Evolutionary conservation across 2,888 invertebrate species (phyloP), one percentile per base, ranked within the genome.

Genomic region (Plagodis dolabraria): DNA sequence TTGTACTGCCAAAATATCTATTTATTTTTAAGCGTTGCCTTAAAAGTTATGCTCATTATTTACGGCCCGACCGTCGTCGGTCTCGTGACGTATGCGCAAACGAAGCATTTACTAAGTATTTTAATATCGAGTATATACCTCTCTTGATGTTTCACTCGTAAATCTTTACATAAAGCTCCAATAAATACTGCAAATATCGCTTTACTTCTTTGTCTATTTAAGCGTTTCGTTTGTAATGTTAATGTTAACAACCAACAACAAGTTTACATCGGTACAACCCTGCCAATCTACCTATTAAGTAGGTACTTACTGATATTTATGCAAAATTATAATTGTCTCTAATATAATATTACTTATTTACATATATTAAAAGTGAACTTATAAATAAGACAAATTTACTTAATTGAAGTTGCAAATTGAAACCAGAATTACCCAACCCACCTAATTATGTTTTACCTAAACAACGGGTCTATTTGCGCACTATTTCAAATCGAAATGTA

Each of bases 51-150:
- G 10, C 10, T 6, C n/a, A 42, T 42, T 10, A 42, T 42, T 9
- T 11, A 10, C 12, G 11, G 12, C 1, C 43, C 12, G 43, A 12
- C 12, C 12, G 12, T 43, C 42, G 12, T 11, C 40, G 33, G 47
- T 47, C 44, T 40, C 49, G 36, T 22, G 6, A 10, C 9, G 12
- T 33, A 9, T 51, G 71, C 74, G 72, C 75, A 64, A 62, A 57
- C 44, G 34, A 53, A 65, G 74, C 73, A 76, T 75, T 75, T 71
- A 71, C 43, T 66, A 22, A 22, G 22, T 22, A 58, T 43, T 43
- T 49, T 64, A 62, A 49, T 63, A 61, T 60, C 57, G 64, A 64
- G 57, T 65, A 71, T 45, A 10, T 40, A 40, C 40, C 10, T 40
- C 52, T 53, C 53, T 56, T 7, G 49, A 56, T 64, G 63, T 68